Evolutionary conservation across 2,113 vertebrate species (phyloP).

Genomic region (Hucho hucho): DNA sequence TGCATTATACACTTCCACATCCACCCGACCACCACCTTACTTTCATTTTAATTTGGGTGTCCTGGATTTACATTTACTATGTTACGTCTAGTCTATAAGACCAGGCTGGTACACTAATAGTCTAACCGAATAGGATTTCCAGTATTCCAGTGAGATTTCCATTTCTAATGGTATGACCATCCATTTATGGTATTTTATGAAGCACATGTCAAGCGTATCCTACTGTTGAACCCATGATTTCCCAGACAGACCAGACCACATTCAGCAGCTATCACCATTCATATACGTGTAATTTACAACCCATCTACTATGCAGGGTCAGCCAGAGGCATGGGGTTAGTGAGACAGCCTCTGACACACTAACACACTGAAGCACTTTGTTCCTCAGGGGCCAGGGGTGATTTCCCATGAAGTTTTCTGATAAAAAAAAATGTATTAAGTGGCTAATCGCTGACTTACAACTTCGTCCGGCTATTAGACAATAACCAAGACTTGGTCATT

Average conservation of each 20-base stretch:
- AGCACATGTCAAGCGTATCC: background rate
- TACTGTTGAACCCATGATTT: background rate
- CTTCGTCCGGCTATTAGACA: background rate
- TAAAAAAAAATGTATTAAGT: constrained; percentile 10
- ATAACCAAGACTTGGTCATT: background rate
- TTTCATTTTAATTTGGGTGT: too few species aligned
- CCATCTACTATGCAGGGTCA: background rate
- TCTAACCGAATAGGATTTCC: too few species aligned
- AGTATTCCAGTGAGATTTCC: too few species aligned
- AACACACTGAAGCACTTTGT: background rate
- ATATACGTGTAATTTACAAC: background rate
- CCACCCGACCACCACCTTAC: too few species aligned
- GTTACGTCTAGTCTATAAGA: too few species aligned
- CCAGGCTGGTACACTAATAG: too few species aligned
- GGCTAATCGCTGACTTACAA: constrained; percentile 18
- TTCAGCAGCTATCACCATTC: background rate
- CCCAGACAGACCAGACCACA: background rate
- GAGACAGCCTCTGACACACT: background rate
- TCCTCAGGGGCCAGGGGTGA: background rate
- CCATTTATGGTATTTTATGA: background rate
- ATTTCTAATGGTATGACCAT: background rate
- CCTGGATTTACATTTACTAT: too few species aligned
- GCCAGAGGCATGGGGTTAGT: background rate
- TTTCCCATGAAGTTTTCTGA: background rate
- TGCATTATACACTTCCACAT: too few species aligned